Percentiles rank a stretch among this genome's conserved stretches.
These are phyloP conservation scores for Tethya wilhelma DNA, from an alignment of 37 sponge, comb jelly and placozoan species.

Conservation along the genomic window DNA sequence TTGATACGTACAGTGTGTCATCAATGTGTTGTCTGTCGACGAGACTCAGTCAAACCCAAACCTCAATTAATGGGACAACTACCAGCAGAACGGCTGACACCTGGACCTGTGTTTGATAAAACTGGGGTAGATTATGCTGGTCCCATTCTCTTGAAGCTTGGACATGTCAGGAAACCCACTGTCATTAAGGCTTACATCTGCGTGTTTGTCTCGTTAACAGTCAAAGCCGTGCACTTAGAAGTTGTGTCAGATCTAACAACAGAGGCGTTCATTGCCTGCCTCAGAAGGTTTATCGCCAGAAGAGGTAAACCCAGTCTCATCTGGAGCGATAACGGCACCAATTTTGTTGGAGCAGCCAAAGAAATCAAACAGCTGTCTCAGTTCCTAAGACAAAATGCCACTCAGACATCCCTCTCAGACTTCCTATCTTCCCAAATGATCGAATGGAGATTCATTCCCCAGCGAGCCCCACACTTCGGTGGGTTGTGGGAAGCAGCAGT, in stretches of 20 bases:
- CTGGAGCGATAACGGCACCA: constrained; percentile 31
- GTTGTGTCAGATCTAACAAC: constrained; percentile 28
- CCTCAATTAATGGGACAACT: constrained; percentile 2
- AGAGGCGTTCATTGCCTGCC: constrained; percentile 12
- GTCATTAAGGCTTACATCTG: constrained; percentile 34
- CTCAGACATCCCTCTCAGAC: too few relatives aligned
- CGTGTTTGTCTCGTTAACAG: too few relatives aligned
- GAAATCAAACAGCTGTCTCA: constrained; percentile 28
- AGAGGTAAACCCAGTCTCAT: background rate
- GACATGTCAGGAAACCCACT: constrained; percentile 19
- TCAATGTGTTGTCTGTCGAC: background rate
- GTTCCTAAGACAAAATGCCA: background rate
- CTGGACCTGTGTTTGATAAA: constrained; percentile 6
- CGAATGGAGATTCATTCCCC: constrained; percentile 31
- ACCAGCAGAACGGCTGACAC: constrained; percentile 24
- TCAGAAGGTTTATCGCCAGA: constrained; percentile 12
- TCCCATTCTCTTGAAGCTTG: constrained; percentile 27
- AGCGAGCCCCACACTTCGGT: constrained; percentile 26
- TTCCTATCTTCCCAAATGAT: constrained; percentile 13
- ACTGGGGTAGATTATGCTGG: constrained; percentile 46
- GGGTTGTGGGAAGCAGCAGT: too few relatives aligned
- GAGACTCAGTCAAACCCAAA: background rate
- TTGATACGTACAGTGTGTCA: background rate
- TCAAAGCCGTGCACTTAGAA: constrained; percentile 45
- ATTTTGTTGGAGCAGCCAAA: constrained; percentile 29